Percentiles rank a stretch among this genome's conserved stretches.
Evolutionary conservation across 2,113 vertebrate genomes (phyloP).

Genomic region (Pogona vitticeps): DNA sequence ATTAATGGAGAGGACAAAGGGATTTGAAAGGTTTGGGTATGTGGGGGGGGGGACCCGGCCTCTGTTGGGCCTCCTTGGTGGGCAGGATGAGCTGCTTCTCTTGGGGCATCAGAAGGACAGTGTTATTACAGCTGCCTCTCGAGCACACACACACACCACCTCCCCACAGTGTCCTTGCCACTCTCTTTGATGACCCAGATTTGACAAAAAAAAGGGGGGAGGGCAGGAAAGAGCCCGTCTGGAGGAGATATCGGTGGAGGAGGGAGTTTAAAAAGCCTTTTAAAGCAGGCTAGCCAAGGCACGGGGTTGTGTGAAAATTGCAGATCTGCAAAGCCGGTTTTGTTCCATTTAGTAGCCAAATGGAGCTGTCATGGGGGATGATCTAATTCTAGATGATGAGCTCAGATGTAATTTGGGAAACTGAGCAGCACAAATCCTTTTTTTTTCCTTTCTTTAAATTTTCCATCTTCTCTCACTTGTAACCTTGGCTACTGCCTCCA

Average conservation of each 20-base stretch:
- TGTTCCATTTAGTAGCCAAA: not conserved
- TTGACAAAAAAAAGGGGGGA: not conserved
- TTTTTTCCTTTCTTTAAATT: too few relatives aligned
- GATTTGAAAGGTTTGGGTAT: too few relatives aligned
- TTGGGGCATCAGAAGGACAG: not conserved
- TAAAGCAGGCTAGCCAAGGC: not conserved
- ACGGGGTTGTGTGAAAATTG: too few relatives aligned
- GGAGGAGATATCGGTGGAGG: not conserved
- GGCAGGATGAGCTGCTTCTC: not conserved
- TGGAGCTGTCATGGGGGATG: not conserved
- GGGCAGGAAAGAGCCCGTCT: not conserved
- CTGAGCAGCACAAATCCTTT: not conserved
- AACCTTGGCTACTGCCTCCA: not conserved
- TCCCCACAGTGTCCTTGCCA: not conserved
- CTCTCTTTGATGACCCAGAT: not conserved
- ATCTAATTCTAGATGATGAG: not conserved
- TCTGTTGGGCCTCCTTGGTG: not conserved
- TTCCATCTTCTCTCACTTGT: not conserved
- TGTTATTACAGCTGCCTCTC: not conserved
- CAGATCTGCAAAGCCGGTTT: not conserved
- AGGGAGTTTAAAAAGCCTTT: not conserved
- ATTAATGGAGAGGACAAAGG: too few relatives aligned
- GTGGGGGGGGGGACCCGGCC: too few relatives aligned
- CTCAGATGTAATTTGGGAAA: not conserved
- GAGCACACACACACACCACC: not conserved